These are phyloP conservation scores for Porites cylindrica DNA, from an alignment of 92 coral and sea anemone species.

Conservation along the genomic window DNA sequence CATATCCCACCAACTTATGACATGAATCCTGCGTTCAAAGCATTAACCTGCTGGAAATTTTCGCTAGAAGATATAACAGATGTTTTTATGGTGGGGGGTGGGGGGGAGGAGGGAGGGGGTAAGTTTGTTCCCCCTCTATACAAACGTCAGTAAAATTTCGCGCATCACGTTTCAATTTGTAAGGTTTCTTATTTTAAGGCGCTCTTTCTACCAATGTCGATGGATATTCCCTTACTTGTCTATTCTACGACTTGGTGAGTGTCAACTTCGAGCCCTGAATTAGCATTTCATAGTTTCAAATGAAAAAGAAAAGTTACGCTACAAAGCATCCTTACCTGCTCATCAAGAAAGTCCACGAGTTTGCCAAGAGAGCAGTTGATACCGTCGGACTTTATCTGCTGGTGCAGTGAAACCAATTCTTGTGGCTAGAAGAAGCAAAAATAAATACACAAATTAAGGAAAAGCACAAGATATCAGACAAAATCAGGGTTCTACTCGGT, in stretches of 20 bases:
- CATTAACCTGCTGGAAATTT: too few species aligned
- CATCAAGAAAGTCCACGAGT: slow-evolving; percentile 92
- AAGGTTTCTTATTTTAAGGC: too few species aligned
- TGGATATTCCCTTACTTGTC: background rate
- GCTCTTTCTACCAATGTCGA: too few species aligned
- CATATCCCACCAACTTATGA: too few species aligned
- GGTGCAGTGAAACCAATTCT: slow-evolving; percentile 79
- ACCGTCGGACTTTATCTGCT: slow-evolving; percentile 74
- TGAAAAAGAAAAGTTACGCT: background rate
- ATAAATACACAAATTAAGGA: background rate
- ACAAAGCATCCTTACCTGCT: slow-evolving; percentile 69
- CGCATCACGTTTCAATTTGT: too few species aligned
- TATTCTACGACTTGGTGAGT: background rate
- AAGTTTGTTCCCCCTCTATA: too few species aligned
- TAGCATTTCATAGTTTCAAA: background rate
- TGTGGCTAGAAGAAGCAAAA: slow-evolving; percentile 66
- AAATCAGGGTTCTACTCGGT: too few species aligned
- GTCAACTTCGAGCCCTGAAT: background rate
- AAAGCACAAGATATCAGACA: background rate
- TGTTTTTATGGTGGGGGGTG: too few species aligned
- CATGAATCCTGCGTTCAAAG: too few species aligned
- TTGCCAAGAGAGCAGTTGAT: slow-evolving; percentile 79
- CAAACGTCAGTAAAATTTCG: too few species aligned
- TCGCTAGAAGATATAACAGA: too few species aligned
- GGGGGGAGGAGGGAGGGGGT: too few species aligned